A percentile compares a stretch with the other conserved stretches of the same genome.
These are phyloP conservation scores for Cyphomyrus plagiostoma DNA, from an alignment of 2,113 vertebrate species.

Conservation along the genomic window DNA sequence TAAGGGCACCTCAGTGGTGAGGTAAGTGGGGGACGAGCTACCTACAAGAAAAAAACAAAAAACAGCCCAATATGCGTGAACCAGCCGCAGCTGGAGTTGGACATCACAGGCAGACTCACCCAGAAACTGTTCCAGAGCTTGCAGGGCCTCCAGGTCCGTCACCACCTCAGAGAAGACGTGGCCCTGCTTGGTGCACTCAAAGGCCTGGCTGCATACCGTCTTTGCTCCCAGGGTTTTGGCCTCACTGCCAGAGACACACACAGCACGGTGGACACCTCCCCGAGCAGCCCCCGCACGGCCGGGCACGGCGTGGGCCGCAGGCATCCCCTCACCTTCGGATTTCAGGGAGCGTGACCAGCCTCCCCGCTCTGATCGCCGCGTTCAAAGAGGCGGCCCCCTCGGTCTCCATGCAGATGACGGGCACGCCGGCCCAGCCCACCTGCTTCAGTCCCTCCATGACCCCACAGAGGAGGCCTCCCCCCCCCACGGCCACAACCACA, in stretches of 20 bases:
- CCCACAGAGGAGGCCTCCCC: slow-evolving; percentile 70
- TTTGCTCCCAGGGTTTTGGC: slow-evolving; percentile 63
- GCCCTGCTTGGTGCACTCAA: slow-evolving; percentile 53
- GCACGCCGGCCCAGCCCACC: slow-evolving; percentile 60
- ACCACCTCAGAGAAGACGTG: slow-evolving; percentile 62
- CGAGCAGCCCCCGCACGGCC: too few species aligned
- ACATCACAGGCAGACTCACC: slow-evolving; percentile 39
- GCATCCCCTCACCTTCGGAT: slow-evolving; percentile 60
- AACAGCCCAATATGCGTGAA: neutral
- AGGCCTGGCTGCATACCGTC: slow-evolving; percentile 55
- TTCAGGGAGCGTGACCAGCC: slow-evolving; percentile 60
- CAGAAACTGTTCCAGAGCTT: slow-evolving; percentile 62
- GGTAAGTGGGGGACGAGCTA: neutral
- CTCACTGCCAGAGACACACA: slow-evolving; percentile 43
- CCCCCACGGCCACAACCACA: slow-evolving; percentile 63
- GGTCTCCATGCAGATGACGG: slow-evolving; percentile 66
- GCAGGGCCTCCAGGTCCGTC: slow-evolving; percentile 61
- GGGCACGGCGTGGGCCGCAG: too few species aligned
- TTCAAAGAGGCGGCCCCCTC: slow-evolving; percentile 65
- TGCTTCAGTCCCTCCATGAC: slow-evolving; percentile 60
- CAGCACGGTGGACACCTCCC: too few species aligned
- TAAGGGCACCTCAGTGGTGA: neutral
- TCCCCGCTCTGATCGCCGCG: slow-evolving; percentile 55
- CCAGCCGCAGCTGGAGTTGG: neutral
- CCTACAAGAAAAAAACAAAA: neutral